Conservation (phyloP, 1,140 invertebrate species). For the Bombus impatiens region DNA sequence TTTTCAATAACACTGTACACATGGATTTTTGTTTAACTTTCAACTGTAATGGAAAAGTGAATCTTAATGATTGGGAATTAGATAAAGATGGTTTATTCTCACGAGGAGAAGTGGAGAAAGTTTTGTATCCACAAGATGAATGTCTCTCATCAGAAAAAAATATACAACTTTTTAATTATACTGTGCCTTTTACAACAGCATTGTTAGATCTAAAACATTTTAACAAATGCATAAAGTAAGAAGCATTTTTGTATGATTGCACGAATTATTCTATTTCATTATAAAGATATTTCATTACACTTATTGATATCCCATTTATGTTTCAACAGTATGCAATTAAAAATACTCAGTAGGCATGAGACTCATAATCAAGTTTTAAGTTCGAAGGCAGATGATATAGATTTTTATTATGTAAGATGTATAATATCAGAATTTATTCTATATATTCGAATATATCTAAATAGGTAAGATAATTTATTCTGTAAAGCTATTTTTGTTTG, state of each 20-base stretch:
- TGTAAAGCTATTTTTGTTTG: constrained; percentile 13
- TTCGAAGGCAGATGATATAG: constrained; percentile 38
- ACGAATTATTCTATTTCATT: constrained; percentile 8
- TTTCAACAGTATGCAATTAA: constrained; percentile 72
- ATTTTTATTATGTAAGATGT: constrained; percentile 73
- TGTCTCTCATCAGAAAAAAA: constrained; percentile 25
- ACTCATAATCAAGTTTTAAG: constrained; percentile 57
- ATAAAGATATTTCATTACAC: not conserved
- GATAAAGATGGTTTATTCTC: constrained; percentile 58
- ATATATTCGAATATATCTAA: constrained; percentile 73
- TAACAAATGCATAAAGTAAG: constrained; percentile 76
- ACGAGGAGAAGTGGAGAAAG: constrained; percentile 68
- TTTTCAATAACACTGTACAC: constrained; percentile 7
- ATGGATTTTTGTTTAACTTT: constrained; percentile 68
- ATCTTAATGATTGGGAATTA: constrained; percentile 73
- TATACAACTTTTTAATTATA: constrained; percentile 70
- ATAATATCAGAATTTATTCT: constrained; percentile 74
- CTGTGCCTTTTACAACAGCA: constrained; percentile 65
- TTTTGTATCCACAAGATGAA: constrained; percentile 52
- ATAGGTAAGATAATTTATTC: constrained; percentile 67
- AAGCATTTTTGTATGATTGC: constrained; percentile 25
- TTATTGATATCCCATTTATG: not conserved
- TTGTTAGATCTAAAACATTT: constrained; percentile 72
- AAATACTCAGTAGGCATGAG: constrained; percentile 74
- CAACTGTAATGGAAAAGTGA: constrained; percentile 74